A percentile compares a stretch with the other conserved stretches of the same genome.
Evolutionary conservation across 2,797 vertebrate genomes (phyloP).

Genomic region (Karalla daura): DNA sequence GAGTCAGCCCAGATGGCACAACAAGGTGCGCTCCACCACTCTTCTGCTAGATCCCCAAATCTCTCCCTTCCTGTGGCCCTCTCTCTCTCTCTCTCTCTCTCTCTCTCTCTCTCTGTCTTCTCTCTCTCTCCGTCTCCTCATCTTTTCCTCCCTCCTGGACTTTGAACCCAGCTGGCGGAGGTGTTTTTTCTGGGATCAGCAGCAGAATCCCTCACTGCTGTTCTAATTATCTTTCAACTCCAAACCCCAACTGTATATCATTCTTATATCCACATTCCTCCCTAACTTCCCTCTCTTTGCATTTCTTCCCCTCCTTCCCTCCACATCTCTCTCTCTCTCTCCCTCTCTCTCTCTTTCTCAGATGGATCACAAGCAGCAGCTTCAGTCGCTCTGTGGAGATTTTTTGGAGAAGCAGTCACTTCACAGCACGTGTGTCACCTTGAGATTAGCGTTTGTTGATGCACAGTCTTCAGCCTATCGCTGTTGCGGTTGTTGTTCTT

Average conservation of each 20-base stretch:
- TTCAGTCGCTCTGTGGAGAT: slow-evolving; percentile 54
- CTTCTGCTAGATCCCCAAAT: slow-evolving; percentile 72
- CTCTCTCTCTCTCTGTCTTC: slow-evolving; percentile 45
- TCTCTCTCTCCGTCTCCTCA: slow-evolving; percentile 45
- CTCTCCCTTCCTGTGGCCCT: slow-evolving; percentile 60
- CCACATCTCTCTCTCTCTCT: slow-evolving; percentile 20
- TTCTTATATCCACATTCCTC: slow-evolving; percentile 58
- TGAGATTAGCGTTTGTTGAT: slow-evolving; percentile 65
- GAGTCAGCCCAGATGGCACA: slow-evolving; percentile 82
- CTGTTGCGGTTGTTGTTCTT: slow-evolving; percentile 21
- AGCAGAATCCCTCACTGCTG: slow-evolving; percentile 78
- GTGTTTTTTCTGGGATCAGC: slow-evolving; percentile 78
- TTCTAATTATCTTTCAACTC: slow-evolving; percentile 79
- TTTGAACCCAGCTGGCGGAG: slow-evolving; percentile 83
- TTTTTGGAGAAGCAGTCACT: slow-evolving; percentile 43
- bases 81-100: no score
- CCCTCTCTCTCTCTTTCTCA: slow-evolving; percentile 18
- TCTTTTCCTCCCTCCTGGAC: slow-evolving; percentile 70
- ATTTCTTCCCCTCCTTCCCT: slow-evolving; percentile 10
- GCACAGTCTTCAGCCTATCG: slow-evolving; percentile 39
- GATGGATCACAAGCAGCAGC: slow-evolving; percentile 58
- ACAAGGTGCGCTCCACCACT: slow-evolving; percentile 80
- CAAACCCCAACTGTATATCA: slow-evolving; percentile 65
- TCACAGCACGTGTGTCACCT: slow-evolving; percentile 58
- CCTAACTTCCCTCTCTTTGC: slow-evolving; percentile 40